Base-by-base conservation (phyloP, 2,797 vertebrate species). In the Leptoclinus maculatus region DNA sequence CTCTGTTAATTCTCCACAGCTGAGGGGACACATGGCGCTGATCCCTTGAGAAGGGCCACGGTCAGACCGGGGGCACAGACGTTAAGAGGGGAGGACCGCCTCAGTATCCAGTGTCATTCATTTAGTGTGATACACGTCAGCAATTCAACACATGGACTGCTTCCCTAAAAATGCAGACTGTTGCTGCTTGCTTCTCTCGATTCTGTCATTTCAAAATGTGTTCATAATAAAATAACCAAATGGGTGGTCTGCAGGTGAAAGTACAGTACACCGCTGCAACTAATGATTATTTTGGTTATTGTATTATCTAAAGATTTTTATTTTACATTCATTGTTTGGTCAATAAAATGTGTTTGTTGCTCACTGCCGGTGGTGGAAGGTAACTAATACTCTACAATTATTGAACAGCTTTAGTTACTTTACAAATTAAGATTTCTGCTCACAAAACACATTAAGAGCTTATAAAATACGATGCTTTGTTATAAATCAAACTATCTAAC, bases 1-100 rank as follows among this genome's bases (percentile, higher is more conserved):
- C 54, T 68, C 36, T 74, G 72, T 87, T 92, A 92, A 86, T 91
- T 90, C 88, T 73, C 69, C 93, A 94, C 95, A 95, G 94, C 94
- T 95, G 94, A 94, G 66, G 89, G 84, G 89, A 94, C 93, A 94
- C 91, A 95, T 94, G 91, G 92, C 89, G 67, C 77, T 76, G 85
- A 87, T 91, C 91, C 90, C 90, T 27, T 1, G 89, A 90, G 93
- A 80, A 86, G 84, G 70, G 53, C 87, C 92, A 94, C 94, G 94
- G 94, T 94, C 93, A 94, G 79, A 88, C 82, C 76, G n/a, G 5
- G 88, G 89, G 81, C 88, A 89, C 74, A 71, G 79, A 83, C 75
- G 13, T 75, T 54, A 66, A 71, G 82, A 84, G 51, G 16, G 43
- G 75, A 78, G 82, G 74, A 70, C 79, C 79, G 66, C 70, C 56